These are phyloP conservation scores for Alligator sinensis DNA, from an alignment of 2,113 vertebrate genomes.

Conservation along the genomic window DNA sequence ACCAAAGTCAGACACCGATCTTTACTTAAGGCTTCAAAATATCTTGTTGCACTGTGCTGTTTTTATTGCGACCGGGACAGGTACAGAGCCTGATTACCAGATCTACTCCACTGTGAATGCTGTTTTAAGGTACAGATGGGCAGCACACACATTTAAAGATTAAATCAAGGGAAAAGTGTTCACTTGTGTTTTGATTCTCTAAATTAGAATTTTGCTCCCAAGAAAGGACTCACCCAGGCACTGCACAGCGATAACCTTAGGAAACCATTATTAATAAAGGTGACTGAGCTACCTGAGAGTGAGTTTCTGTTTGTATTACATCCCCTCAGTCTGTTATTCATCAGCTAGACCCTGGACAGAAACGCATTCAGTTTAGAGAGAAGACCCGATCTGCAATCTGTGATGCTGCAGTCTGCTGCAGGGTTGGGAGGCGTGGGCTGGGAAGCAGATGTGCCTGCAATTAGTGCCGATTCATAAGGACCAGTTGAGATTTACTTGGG, in stretches of 20 bases:
- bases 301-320: not conserved
- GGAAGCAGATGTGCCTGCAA: not conserved
- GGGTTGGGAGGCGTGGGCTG: not conserved
- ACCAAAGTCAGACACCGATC: not conserved
- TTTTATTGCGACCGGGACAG: not conserved
- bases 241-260: not conserved
- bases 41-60: not conserved
- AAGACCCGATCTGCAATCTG: not conserved
- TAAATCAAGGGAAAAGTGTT: not conserved
- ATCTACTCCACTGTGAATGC: not conserved
- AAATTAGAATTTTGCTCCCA: not conserved
- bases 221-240: not conserved
- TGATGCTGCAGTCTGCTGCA: not conserved
- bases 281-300: not conserved
- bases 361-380: not conserved
- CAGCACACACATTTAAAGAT: not conserved
- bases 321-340: not conserved
- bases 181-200: not conserved
- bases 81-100: too few relatives aligned
- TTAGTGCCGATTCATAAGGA: not conserved
- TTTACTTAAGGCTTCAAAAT: not conserved
- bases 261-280: not conserved
- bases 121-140: not conserved
- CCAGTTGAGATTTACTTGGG: not conserved
- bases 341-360: not conserved